Evolutionary conservation across 2,888 invertebrate species (phyloP), one percentile per base, ranked within the genome.

Genomic region (Cybosia mesomella): DNA sequence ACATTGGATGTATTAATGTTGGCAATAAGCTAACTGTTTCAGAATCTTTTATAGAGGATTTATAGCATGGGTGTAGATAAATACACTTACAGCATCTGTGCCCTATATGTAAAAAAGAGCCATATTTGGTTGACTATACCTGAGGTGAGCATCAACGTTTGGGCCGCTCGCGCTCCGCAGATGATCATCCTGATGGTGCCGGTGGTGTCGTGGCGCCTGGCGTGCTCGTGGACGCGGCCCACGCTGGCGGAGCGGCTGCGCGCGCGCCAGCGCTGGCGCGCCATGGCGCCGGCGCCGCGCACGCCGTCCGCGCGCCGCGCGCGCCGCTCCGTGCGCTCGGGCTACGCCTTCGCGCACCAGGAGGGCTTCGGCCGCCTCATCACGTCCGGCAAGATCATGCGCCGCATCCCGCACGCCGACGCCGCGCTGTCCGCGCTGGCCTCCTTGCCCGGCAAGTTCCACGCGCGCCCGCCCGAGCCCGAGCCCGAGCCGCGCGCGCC

Each of bases 271-370:
- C 83, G 96, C 96, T 90, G 97, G 97, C 83, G 97, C 92, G 90
- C 95, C 80, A 97, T 97, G 75, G 97, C 97, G 80, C 97, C 98
- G 85, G 97, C 97, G 67, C 95, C 97, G 71, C 96, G 98, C 79
- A 98, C 98, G 74, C 97, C 98, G 39, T 98, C 98, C 62, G 97
- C 98, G 0, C 96, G 98, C 70, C 96, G 98, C 83, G 98, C 98
- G 71, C 96, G 99, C 53, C 97, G 98, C 83, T 99, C 98, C 39
- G 96, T 99, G 75, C 97, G 99, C 68, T 99, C 99, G 15, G 99
- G 99, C 22, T 93, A 99, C 94, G 99, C 99, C 13, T 99, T 99
- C 95, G 98, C 99, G 68, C 99, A 99, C 95, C 98, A 99, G 93
- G 89, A 89, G 79, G 89, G 89, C 84, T 89, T 89, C 87, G 89